phyloP scores from a whole-genome alignment of 1,140 invertebrate species.

The Dufourea novaeangliae region DNA sequence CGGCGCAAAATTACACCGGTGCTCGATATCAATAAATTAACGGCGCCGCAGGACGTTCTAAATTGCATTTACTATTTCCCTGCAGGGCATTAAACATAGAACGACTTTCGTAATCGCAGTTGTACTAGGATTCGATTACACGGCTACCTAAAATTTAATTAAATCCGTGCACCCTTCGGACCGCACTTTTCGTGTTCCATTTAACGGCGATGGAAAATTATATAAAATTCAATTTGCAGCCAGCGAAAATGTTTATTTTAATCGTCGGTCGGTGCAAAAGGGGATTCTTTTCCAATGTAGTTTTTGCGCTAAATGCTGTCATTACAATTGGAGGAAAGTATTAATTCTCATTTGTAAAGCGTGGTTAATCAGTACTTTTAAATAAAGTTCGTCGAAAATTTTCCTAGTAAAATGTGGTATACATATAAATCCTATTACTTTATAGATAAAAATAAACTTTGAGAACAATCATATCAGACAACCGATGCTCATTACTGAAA shows the following conservation, averaged over 20 bases:
- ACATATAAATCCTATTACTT: too few relatives aligned
- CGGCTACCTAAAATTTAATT: constrained; percentile 45
- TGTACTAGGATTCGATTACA: constrained; percentile 54
- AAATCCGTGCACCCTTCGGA: constrained; percentile 29
- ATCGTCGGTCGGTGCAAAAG: neutral
- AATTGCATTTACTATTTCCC: constrained; percentile 55
- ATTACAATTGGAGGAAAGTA: too few relatives aligned
- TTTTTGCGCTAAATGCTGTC: too few relatives aligned
- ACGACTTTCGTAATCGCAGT: constrained; percentile 49
- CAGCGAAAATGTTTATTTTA: neutral
- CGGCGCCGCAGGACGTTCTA: constrained; percentile 43
- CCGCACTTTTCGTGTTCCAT: constrained; percentile 1
- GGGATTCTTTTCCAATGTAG: too few relatives aligned
- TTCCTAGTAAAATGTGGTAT: too few relatives aligned
- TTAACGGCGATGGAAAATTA: constrained; percentile 19
- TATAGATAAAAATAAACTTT: too few relatives aligned
- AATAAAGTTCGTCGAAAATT: too few relatives aligned
- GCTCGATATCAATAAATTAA: constrained; percentile 47
- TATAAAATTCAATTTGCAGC: constrained; percentile 33
- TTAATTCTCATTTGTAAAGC: too few relatives aligned
- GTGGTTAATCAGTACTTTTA: too few relatives aligned
- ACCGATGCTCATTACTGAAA: too few relatives aligned
- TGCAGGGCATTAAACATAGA: constrained; percentile 52
- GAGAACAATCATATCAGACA: too few relatives aligned
- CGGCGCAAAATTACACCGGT: constrained; percentile 26